Conservation (phyloP, 2,888 invertebrate genomes). For the Didymodactylos carnosus region DNA sequence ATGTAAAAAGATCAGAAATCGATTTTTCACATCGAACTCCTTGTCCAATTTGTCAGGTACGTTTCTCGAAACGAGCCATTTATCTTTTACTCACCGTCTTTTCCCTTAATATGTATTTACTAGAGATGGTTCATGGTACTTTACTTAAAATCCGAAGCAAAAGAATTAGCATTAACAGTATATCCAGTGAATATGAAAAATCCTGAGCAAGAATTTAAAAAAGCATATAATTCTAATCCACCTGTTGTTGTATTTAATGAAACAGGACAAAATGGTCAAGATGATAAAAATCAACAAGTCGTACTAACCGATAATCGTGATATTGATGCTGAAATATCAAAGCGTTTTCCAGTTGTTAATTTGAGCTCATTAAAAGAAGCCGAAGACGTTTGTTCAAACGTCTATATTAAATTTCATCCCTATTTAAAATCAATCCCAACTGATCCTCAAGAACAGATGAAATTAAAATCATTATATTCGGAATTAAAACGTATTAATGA, state of each 20-base stretch:
- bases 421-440: conserved; percentile 4
- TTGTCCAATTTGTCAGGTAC: conserved; percentile 13
- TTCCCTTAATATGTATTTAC: neutral
- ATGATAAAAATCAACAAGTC: neutral
- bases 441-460: conserved; percentile 3
- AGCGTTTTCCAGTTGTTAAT: conserved; percentile 3
- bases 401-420: conserved; percentile 14
- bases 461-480: conserved; percentile 17
- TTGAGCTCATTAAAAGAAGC: conserved; percentile 12
- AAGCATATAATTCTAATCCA: conserved; percentile 8
- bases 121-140: conserved; percentile 14
- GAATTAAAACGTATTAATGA: conserved; percentile 37
- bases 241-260: conserved; percentile 14
- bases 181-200: conserved; percentile 15
- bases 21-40: conserved; percentile 11
- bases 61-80: conserved; percentile 12
- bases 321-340: conserved; percentile 12
- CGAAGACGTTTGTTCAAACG: conserved; percentile 8
- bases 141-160: too few species aligned
- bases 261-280: too few species aligned
- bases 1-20: conserved; percentile 7
- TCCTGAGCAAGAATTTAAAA: conserved; percentile 13
- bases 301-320: conserved; percentile 14
- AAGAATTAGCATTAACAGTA: neutral
- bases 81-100: conserved; percentile 7